A percentile compares a stretch with the other conserved stretches of the same genome.
Conservation (phyloP, 1,140 invertebrate genomes). For the Diprion similis region DNA sequence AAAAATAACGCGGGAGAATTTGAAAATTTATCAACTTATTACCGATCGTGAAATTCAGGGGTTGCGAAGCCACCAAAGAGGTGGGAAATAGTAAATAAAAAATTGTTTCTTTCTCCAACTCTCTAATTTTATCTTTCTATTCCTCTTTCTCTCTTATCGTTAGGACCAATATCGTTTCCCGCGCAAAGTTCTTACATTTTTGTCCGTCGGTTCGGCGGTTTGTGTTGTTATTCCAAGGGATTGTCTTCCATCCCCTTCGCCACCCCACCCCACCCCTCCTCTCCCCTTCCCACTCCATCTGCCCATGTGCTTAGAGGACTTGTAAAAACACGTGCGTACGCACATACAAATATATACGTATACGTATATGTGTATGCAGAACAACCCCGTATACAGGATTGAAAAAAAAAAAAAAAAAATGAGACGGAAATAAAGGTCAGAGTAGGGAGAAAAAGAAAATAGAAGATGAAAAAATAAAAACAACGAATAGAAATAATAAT, state of each 20-base stretch:
- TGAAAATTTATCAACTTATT: too few relatives aligned
- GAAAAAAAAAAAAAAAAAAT: neutral
- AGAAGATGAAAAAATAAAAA: too few relatives aligned
- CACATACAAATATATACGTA: neutral
- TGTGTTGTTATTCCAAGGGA: neutral
- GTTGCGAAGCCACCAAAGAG: too few relatives aligned
- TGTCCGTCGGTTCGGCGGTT: conserved; percentile 10
- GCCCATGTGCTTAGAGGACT: neutral
- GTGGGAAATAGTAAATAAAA: too few relatives aligned
- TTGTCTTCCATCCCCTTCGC: neutral
- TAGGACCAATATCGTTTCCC: conserved; percentile 13
- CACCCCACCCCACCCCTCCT: neutral
- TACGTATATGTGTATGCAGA: neutral
- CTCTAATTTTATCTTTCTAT: conserved; percentile 28
- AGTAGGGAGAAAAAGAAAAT: too few relatives aligned
- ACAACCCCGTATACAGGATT: neutral
- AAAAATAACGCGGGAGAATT: too few relatives aligned
- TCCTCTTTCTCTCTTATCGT: conserved; percentile 18
- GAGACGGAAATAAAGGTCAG: neutral
- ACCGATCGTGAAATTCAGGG: too few relatives aligned
- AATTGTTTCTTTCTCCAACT: conserved; percentile 18
- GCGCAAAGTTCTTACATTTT: neutral
- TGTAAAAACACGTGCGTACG: neutral
- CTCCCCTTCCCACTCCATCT: neutral
- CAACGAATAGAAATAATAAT: too few relatives aligned